Evolutionary conservation across 2,113 vertebrate genomes (phyloP).

Genomic region (Cnemophilus loriae): DNA sequence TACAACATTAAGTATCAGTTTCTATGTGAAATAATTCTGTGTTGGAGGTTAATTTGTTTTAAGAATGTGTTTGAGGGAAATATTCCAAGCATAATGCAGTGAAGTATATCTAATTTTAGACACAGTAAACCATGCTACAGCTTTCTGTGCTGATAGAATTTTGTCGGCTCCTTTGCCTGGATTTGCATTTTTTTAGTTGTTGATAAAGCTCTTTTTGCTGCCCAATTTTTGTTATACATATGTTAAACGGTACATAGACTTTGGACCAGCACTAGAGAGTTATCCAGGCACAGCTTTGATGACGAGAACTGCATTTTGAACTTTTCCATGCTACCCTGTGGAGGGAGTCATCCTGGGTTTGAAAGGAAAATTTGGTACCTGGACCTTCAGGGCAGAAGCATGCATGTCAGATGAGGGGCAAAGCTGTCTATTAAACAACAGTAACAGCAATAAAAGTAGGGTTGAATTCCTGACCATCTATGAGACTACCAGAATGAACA

Average conservation of each 20-base stretch:
- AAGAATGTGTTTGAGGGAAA: not conserved
- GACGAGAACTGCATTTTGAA: not conserved
- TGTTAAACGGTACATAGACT: not conserved
- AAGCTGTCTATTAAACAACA: not conserved
- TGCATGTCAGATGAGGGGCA: too few relatives aligned
- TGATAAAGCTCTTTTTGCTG: not conserved
- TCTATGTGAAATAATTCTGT: not conserved
- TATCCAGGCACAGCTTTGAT: not conserved
- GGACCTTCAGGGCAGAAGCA: not conserved
- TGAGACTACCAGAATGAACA: not conserved
- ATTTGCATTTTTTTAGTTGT: not conserved
- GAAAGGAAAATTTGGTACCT: not conserved
- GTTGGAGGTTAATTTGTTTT: not conserved
- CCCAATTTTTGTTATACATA: not conserved
- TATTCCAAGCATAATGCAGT: not conserved
- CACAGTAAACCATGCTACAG: not conserved
- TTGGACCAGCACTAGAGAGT: not conserved
- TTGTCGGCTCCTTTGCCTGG: not conserved
- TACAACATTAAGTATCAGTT: not conserved
- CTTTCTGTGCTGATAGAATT: not conserved
- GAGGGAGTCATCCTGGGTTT: not conserved
- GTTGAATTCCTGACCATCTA: not conserved
- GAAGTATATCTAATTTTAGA: not conserved
- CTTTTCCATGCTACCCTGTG: not conserved
- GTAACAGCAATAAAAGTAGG: not conserved